Percentiles rank a stretch among this genome's conserved stretches.
phyloP scores from a whole-genome alignment of 2,797 vertebrate species.

The Vultur gryphus region DNA sequence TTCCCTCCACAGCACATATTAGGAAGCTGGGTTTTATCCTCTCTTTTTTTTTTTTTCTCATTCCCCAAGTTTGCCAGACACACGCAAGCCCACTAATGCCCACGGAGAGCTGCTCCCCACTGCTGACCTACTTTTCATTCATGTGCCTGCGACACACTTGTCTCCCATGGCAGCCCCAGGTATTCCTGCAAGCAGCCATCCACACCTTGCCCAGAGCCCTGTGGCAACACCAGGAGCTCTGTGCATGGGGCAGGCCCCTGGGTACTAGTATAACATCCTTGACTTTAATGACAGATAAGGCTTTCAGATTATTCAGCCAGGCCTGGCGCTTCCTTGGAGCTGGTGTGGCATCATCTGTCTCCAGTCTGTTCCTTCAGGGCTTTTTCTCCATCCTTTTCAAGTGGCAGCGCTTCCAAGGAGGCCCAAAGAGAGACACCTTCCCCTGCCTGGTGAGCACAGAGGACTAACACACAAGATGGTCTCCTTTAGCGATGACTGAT shows the following conservation, averaged over 20 bases:
- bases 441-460: background rate
- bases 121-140: conserved; percentile 28
- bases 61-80: background rate
- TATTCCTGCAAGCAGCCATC: background rate
- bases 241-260: background rate
- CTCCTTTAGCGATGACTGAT: background rate
- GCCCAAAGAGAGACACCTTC: background rate
- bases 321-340: background rate
- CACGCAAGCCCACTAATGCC: background rate
- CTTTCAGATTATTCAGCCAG: background rate
- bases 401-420: background rate
- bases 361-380: background rate
- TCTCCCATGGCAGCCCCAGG: background rate
- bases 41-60: background rate
- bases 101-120: background rate
- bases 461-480: background rate
- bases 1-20: background rate
- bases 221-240: background rate
- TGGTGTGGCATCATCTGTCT: background rate
- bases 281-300: background rate
- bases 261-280: background rate
- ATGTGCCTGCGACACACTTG: background rate
- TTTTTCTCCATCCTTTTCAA: background rate
- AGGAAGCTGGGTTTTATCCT: background rate
- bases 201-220: background rate